Base-by-base conservation (phyloP, 2,113 vertebrate genomes). In the Butorides virescens region DNA sequence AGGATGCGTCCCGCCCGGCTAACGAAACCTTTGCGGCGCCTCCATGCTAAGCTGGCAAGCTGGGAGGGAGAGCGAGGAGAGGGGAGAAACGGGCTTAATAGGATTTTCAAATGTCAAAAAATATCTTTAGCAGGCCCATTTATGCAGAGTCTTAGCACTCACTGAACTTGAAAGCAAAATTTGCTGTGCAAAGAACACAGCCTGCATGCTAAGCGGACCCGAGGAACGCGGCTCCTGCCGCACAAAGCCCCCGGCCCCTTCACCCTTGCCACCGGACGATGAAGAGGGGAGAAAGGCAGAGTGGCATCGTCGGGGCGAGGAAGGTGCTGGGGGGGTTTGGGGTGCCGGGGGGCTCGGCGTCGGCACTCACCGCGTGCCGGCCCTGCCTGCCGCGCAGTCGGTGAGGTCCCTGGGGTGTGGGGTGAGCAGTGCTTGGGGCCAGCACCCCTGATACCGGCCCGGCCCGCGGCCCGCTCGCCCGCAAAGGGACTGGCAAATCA, bases 41-140 rank as follows among this genome's bases (percentile, higher is more conserved):
- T 93, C 78, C 74, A 3, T 9, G 74, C 34, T 59, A 66, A 93
- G 88, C 92, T 75, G 78, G 73, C 85, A 55, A 7, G 11, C 56
- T n/a, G 72, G 71, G 88, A 79, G 56, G 72, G 68, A 72, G 84
- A 14, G n/a, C 44, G 81, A 78, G 63, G 83, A 63, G 91, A 88
- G 58, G 71, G 13, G 68, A 93, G 83, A 92, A 96, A 85, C 2
- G 14, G 81, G 73, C 42, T 75, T 93, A 89, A 49, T 55, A 92
- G 92, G 93, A 95, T 93, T 95, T 95, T 82, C 90, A 91, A 89
- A 95, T 76, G 91, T 80, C 92, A 71, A 62, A 92, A 96, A 95
- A 93, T 88, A 86, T 62, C 88, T 95, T 93, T 88, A 86, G 82
- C 78, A 46, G 86, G 49, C 42, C 88, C 88, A 21, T 73, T 90